These are phyloP conservation scores for Elysia crispata DNA, from an alignment of 2,888 invertebrate genomes.

Conservation along the genomic window DNA sequence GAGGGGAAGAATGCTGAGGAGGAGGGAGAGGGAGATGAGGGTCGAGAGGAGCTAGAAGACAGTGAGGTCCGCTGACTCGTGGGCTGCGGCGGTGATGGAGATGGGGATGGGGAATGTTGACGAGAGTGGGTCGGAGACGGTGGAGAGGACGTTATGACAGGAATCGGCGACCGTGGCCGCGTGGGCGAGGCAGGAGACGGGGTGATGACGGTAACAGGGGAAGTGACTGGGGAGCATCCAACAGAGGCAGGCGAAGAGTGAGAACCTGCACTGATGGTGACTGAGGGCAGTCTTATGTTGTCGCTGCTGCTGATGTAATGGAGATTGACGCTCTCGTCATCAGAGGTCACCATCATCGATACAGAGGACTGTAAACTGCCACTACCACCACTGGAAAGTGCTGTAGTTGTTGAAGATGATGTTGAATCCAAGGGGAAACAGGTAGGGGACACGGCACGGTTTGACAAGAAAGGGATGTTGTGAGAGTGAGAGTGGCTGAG, in stretches of 20 bases:
- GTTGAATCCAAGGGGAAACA: slow-evolving; percentile 18
- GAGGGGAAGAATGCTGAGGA: slow-evolving; percentile 32
- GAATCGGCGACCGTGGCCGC: background rate
- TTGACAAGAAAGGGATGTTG: slow-evolving; percentile 40
- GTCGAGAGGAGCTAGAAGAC: slow-evolving; percentile 36
- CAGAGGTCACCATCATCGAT: too few relatives aligned
- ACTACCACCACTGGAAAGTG: background rate
- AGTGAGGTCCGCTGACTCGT: slow-evolving; percentile 28
- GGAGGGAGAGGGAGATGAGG: slow-evolving; percentile 21
- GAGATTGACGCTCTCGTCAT: background rate
- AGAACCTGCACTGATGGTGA: slow-evolving; percentile 7
- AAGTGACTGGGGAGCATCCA: slow-evolving; percentile 44
- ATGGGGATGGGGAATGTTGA: slow-evolving; percentile 22
- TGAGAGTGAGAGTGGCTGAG: slow-evolving; percentile 32
- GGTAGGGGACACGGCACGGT: slow-evolving; percentile 43
- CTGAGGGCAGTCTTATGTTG: slow-evolving; percentile 18
- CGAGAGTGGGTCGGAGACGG: slow-evolving; percentile 17
- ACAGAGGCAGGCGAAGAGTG: slow-evolving; percentile 47
- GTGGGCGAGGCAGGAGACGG: slow-evolving; percentile 47
- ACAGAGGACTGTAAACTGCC: too few relatives aligned
- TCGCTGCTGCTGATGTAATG: slow-evolving; percentile 11
- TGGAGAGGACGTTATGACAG: slow-evolving; percentile 12
- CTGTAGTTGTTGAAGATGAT: background rate
- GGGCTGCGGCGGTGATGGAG: slow-evolving; percentile 32
- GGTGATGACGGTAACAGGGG: slow-evolving; percentile 46